phyloP scores from a whole-genome alignment of 2,113 vertebrate species.

The Hipposideros armiger region DNA sequence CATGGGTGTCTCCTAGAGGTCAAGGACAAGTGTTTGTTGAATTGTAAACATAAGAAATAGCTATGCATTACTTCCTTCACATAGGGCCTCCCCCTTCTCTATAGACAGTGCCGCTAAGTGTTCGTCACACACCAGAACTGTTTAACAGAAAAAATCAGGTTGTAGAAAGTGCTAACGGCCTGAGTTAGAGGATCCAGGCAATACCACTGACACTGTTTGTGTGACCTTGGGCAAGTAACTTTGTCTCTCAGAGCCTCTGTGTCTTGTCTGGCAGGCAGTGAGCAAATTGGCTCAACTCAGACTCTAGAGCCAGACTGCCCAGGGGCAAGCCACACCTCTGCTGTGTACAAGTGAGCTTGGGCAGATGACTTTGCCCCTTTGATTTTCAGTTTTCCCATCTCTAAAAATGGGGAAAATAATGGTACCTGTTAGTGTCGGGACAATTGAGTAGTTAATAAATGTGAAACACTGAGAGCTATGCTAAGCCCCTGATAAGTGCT shows the following conservation, averaged over 20 bases:
- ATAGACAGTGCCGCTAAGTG: neutral
- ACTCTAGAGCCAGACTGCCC: neutral
- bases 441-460: conserved; percentile 12
- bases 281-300: neutral
- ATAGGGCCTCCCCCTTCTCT: neutral
- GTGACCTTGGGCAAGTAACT: neutral
- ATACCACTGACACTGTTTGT: neutral
- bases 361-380: conserved; percentile 47
- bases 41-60: neutral
- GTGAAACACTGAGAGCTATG: neutral
- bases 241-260: neutral
- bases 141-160: neutral
- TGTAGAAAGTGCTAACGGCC: neutral
- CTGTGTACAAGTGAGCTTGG: neutral
- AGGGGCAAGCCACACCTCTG: neutral
- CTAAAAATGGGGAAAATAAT: conserved; percentile 17
- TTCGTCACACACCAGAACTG: neutral
- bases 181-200: neutral
- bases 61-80: neutral
- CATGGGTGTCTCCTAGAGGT: neutral
- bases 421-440: neutral
- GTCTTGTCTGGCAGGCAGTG: neutral
- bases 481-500: conserved; percentile 20
- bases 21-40: conserved; percentile 29
- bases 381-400: conserved; percentile 3